A percentile compares a stretch with the other conserved stretches of the same genome.
phyloP scores from a whole-genome alignment of 2,113 vertebrate genomes.

The Microcebus lehilahytsara region DNA sequence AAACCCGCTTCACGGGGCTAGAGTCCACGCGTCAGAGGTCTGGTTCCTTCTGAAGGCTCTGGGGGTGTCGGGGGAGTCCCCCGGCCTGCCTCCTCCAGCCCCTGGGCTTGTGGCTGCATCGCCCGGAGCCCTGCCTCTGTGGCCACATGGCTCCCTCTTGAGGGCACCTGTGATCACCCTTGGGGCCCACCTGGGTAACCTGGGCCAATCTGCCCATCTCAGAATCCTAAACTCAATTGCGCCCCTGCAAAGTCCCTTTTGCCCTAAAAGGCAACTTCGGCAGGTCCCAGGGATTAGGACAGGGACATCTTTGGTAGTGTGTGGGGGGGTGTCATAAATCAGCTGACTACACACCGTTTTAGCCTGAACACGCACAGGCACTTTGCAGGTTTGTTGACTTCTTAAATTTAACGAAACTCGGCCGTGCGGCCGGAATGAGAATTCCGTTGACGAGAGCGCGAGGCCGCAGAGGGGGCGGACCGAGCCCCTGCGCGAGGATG shows the following conservation, averaged over 20 bases:
- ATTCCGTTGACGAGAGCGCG: no score
- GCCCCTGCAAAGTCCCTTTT: neutral
- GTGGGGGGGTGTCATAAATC: no score
- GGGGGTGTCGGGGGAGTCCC: no score
- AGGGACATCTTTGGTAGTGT: accelerated
- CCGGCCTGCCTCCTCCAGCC: no score
- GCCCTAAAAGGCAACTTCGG: accelerated
- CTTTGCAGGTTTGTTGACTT: accelerated
- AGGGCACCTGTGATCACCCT: neutral
- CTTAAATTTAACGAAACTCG: neutral
- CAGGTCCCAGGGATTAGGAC: neutral
- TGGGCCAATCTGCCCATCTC: neutral
- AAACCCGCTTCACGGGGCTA: accelerated
- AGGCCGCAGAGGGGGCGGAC: neutral
- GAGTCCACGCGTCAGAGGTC: neutral
- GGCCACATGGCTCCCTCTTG: no score
- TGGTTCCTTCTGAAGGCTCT: neutral
- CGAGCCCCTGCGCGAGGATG: accelerated
- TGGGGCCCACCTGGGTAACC: neutral
- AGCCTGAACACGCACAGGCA: accelerated
- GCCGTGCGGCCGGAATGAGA: accelerated
- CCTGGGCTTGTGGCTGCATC: no score
- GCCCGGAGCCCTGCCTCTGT: no score
- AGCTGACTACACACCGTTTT: neutral
- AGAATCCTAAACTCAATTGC: no score